Evolutionary conservation across 2,797 vertebrate genomes (phyloP).

Genomic region (Scolopax bukidnonensis): DNA sequence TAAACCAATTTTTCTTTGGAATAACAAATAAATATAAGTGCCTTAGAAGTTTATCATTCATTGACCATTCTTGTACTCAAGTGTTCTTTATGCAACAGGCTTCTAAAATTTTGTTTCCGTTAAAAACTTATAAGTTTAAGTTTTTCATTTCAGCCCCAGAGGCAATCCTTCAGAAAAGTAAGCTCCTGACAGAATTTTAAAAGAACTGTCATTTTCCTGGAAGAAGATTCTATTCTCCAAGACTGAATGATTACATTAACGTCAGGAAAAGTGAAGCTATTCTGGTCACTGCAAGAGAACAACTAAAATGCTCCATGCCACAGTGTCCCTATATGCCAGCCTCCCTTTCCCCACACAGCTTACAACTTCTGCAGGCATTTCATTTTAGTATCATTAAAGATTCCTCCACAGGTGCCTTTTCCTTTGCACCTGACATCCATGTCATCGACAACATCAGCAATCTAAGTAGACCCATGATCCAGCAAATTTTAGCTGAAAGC

Average conservation of each 20-base stretch:
- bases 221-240: background rate
- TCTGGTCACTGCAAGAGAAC: background rate
- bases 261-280: background rate
- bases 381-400: background rate
- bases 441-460: background rate
- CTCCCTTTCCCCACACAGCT: background rate
- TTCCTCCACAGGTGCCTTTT: background rate
- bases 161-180: background rate
- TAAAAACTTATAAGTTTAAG: background rate
- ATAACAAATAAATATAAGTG: background rate
- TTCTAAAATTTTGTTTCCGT: background rate
- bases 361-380: background rate
- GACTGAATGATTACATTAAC: background rate
- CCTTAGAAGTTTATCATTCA: background rate
- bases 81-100: background rate
- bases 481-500: background rate
- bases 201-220: background rate
- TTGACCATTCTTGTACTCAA: background rate
- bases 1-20: background rate
- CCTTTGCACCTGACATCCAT: background rate
- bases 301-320: background rate
- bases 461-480: background rate
- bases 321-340: background rate
- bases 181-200: background rate
- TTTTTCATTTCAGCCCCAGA: background rate